phyloP scores from a whole-genome alignment of 2,113 vertebrate species.

The Protobothrops mucrosquamatus region DNA sequence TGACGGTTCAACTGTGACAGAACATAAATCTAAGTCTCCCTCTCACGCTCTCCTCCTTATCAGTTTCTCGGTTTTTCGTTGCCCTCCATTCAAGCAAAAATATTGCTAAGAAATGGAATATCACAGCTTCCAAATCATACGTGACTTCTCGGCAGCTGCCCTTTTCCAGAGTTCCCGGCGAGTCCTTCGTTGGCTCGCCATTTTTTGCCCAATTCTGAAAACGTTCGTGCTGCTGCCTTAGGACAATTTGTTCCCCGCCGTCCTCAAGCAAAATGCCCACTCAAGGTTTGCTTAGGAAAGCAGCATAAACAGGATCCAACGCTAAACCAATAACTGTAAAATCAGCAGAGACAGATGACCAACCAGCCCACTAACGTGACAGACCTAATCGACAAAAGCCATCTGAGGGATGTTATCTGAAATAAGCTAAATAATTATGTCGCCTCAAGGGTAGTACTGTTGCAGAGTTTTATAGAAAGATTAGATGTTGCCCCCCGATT shows the following conservation, averaged over 20 bases:
- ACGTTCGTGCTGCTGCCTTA: no score
- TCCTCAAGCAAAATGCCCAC: not conserved
- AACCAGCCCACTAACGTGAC: not conserved
- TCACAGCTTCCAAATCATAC: conserved; percentile 59
- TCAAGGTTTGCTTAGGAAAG: not conserved
- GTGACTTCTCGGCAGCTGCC: not conserved
- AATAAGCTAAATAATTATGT: not conserved
- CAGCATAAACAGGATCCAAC: not conserved
- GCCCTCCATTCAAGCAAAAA: conserved; percentile 45
- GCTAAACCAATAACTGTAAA: not conserved
- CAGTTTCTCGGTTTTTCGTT: conserved; percentile 21
- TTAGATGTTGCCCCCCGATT: not conserved
- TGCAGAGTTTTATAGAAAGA: not conserved
- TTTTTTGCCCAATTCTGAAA: not conserved
- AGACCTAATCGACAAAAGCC: not conserved
- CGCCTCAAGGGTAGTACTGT: not conserved
- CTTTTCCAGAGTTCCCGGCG: not conserved
- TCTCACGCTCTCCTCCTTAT: conserved; percentile 7
- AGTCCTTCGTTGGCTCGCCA: not conserved
- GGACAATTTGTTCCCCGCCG: not conserved
- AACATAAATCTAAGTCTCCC: conserved; percentile 4
- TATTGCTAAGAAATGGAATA: conserved; percentile 63
- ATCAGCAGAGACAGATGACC: not conserved
- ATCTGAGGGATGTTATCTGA: not conserved
- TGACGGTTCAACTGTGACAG: conserved; percentile 22